phyloP scores from a whole-genome alignment of 2,113 vertebrate species.

The Mobula hypostoma region DNA sequence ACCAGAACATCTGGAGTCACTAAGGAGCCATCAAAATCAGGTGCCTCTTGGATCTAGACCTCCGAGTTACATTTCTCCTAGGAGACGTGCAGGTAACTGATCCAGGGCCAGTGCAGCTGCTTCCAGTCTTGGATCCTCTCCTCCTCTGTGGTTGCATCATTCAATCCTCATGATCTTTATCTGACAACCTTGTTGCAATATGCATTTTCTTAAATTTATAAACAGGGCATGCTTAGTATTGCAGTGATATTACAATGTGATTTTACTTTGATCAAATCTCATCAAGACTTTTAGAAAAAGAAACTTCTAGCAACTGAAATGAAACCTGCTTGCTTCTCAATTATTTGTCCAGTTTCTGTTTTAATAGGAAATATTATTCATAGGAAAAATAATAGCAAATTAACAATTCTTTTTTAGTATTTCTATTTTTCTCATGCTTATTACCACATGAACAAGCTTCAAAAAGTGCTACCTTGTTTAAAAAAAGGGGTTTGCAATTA shows the following conservation, averaged over 20 bases:
- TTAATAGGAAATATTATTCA: not conserved
- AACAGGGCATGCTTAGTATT: not conserved
- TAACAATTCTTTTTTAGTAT: constrained; percentile 42
- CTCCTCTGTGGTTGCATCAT: constrained; percentile 19
- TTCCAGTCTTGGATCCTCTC: not conserved
- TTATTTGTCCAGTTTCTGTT: not conserved
- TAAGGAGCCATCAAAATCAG: constrained; percentile 21
- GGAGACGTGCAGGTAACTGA: constrained; percentile 13
- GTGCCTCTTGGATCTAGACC: not conserved
- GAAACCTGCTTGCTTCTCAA: not conserved
- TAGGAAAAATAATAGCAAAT: constrained; percentile 10
- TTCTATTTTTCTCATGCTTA: constrained; percentile 15
- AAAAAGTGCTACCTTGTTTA: not conserved
- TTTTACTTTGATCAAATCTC: not conserved
- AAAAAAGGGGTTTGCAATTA: not conserved
- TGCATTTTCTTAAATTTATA: constrained; percentile 12
- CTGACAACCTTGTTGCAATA: not conserved
- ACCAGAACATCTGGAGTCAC: constrained; percentile 25
- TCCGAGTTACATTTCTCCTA: not conserved
- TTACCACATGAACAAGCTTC: not conserved
- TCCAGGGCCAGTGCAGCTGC: constrained; percentile 24
- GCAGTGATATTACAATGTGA: not conserved
- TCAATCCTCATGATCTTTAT: not conserved
- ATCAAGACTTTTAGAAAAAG: not conserved
- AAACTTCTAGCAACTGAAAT: not conserved